Percentiles rank a stretch among this genome's conserved stretches.
Evolutionary conservation across 2,797 vertebrate species (phyloP).

Genomic region (Sebastolobus alascanus): DNA sequence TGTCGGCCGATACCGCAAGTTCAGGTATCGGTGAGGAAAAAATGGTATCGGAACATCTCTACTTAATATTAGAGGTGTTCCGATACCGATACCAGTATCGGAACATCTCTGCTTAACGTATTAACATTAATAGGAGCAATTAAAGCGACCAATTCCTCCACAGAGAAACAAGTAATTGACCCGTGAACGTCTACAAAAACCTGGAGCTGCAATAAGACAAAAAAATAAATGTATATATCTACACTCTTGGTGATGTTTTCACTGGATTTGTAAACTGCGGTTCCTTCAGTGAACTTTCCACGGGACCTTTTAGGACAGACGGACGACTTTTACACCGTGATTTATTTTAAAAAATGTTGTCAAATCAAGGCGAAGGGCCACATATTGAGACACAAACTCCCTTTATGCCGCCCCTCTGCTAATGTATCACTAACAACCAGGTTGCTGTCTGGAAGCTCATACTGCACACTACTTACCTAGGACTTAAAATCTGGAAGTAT

Average conservation of each 20-base stretch:
- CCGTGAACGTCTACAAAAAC: slow-evolving; percentile 32
- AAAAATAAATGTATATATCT: slow-evolving; percentile 21
- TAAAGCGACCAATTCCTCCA: slow-evolving; percentile 6
- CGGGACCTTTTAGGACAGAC: slow-evolving; percentile 28
- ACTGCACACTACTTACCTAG: slow-evolving; percentile 19
- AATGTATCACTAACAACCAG: slow-evolving; percentile 5
- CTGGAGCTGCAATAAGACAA: slow-evolving; percentile 53
- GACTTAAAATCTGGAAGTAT: neutral
- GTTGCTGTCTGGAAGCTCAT: slow-evolving; percentile 35
- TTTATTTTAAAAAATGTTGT: neutral
- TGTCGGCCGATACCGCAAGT: too few relatives aligned
- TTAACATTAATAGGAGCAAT: slow-evolving; percentile 13
- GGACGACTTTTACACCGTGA: slow-evolving; percentile 39
- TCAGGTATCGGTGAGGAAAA: too few relatives aligned
- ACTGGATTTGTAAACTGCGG: slow-evolving; percentile 18
- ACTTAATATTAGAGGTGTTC: too few relatives aligned
- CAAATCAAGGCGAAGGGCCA: slow-evolving; percentile 23
- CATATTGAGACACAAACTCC: slow-evolving; percentile 30
- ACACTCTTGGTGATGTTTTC: slow-evolving; percentile 21
- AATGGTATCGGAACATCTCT: too few relatives aligned
- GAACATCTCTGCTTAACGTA: too few relatives aligned
- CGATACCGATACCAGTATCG: too few relatives aligned
- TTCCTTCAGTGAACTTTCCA: slow-evolving; percentile 6
- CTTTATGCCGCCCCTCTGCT: slow-evolving; percentile 42
- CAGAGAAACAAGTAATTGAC: slow-evolving; percentile 7